A percentile compares a stretch with the other conserved stretches of the same genome.
These are phyloP conservation scores for Nezara viridula DNA, from an alignment of 2,888 invertebrate genomes.

Conservation along the genomic window DNA sequence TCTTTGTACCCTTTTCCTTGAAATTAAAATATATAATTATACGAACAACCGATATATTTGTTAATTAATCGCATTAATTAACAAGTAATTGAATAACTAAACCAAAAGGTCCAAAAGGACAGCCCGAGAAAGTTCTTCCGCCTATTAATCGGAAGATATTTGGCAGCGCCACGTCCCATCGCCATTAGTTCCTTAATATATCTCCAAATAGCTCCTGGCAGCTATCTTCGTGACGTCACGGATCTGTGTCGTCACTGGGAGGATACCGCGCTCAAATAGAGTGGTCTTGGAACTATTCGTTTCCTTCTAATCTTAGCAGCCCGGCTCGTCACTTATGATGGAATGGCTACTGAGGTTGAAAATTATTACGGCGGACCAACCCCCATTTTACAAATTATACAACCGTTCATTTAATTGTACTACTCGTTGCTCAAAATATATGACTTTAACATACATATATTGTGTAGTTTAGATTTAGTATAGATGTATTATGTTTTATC, in stretches of 20 bases:
- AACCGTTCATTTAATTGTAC: too few relatives aligned
- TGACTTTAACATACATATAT: too few relatives aligned
- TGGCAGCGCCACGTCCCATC: not conserved
- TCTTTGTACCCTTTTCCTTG: too few relatives aligned
- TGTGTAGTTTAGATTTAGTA: too few relatives aligned
- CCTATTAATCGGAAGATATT: constrained; percentile 3
- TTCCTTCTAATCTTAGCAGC: not conserved
- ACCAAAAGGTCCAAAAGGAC: not conserved
- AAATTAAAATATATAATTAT: too few relatives aligned
- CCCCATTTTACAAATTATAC: too few relatives aligned
- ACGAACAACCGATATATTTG: not conserved
- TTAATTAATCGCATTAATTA: not conserved
- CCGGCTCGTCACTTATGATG: not conserved
- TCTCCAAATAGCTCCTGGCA: not conserved
- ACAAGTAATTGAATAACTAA: not conserved
- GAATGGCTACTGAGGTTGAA: not conserved
- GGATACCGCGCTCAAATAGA: not conserved
- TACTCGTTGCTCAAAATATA: too few relatives aligned
- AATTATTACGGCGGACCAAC: too few relatives aligned
- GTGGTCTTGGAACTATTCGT: not conserved
- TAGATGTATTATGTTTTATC: too few relatives aligned
- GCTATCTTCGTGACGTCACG: not conserved
- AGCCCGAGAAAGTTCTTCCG: not conserved
- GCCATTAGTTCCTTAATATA: not conserved
- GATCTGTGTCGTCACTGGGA: not conserved